Evolutionary conservation across 2,888 invertebrate species (phyloP).

Genomic region (Capitulum mitella): DNA sequence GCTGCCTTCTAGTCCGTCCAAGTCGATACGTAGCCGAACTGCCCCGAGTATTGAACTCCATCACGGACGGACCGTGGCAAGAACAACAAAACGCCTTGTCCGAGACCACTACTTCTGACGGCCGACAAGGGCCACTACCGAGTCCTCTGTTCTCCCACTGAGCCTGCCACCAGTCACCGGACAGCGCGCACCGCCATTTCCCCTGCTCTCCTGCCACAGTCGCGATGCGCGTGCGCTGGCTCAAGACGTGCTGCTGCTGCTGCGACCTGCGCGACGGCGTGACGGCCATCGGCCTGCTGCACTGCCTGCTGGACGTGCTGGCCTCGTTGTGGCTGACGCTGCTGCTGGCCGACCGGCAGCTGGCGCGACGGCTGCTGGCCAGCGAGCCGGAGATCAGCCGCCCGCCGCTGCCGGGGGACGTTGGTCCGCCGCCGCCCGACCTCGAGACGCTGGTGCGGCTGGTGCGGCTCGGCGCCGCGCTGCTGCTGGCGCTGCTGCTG

Average conservation of each 20-base stretch:
- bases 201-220: no score
- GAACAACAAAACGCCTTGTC: no score
- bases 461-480: background rate
- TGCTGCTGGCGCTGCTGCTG: conserved; percentile 15
- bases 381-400: background rate
- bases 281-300: conserved; percentile 10
- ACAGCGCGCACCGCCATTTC: no score
- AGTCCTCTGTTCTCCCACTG: no score
- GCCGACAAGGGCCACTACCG: no score
- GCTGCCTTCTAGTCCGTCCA: no score
- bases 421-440: conserved; percentile 14
- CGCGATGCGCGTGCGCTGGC: background rate
- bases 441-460: background rate
- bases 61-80: no score
- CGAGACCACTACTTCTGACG: no score
- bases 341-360: background rate
- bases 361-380: conserved; percentile 22
- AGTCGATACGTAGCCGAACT: no score
- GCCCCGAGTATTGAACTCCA: no score
- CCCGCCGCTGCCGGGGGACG: background rate
- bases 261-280: conserved; percentile 21
- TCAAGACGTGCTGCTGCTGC: conserved; percentile 16
- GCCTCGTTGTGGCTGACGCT: background rate
- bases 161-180: no score
- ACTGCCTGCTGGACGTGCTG: conserved; percentile 8